phyloP scores from a whole-genome alignment of 2,113 vertebrate species.

The Plecotus auritus region DNA sequence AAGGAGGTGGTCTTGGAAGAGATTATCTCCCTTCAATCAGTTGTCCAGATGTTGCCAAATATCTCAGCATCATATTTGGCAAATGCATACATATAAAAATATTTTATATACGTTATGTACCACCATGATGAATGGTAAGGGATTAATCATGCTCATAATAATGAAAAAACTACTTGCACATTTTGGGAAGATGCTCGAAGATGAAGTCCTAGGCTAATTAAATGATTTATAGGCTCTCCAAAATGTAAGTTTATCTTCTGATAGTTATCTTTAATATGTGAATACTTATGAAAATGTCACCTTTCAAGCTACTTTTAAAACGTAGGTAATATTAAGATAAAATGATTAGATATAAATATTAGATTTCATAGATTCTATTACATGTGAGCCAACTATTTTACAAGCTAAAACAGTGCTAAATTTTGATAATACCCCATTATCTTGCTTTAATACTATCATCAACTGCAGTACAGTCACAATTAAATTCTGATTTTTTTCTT shows the following conservation, averaged over 20 bases:
- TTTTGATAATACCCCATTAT: not conserved
- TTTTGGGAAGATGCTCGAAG: not conserved
- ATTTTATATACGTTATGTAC: slow-evolving; percentile 19
- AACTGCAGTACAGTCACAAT: not conserved
- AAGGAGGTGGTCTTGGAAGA: not conserved
- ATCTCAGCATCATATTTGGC: not conserved
- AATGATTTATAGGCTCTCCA: not conserved
- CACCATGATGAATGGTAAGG: not conserved
- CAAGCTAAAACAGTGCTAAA: slow-evolving; percentile 17
- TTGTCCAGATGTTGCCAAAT: not conserved
- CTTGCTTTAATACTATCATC: slow-evolving; percentile 34
- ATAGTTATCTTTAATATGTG: not conserved
- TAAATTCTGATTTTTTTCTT: not conserved
- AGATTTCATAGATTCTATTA: slow-evolving; percentile 20
- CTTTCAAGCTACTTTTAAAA: slow-evolving; percentile 31
- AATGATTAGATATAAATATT: slow-evolving; percentile 22
- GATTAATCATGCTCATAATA: not conserved
- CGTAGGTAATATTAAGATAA: slow-evolving; percentile 7
- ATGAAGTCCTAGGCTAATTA: not conserved
- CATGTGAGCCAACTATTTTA: slow-evolving; percentile 11
- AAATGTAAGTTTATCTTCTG: not conserved
- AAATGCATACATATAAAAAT: slow-evolving; percentile 33
- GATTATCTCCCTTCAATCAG: not conserved
- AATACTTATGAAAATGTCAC: slow-evolving; percentile 30
- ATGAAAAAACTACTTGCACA: not conserved